These are phyloP conservation scores for Cottus gobio DNA, from an alignment of 2,113 vertebrate genomes.

Conservation along the genomic window DNA sequence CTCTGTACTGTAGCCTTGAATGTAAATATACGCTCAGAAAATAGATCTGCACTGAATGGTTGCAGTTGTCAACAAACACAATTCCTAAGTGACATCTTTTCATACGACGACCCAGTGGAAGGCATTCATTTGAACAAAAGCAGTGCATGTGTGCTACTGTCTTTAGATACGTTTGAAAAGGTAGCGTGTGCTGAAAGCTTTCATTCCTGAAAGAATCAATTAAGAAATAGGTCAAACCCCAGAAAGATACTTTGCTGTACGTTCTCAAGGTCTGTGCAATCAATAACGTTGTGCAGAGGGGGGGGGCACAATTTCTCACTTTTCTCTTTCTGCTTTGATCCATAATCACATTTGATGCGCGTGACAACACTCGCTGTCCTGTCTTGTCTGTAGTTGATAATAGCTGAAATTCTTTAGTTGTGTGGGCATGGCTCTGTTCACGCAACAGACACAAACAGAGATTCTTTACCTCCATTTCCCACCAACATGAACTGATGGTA, in stretches of 20 bases:
- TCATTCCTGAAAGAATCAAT: constrained; percentile 56
- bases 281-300: constrained; percentile 29
- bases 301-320: neutral
- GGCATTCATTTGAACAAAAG: constrained; percentile 56
- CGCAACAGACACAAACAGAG: neutral
- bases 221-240: constrained; percentile 57
- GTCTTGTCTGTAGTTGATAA: constrained; percentile 23
- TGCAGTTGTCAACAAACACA: constrained; percentile 44
- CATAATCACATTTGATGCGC: constrained; percentile 29
- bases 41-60: constrained; percentile 21
- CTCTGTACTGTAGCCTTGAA: constrained; percentile 15
- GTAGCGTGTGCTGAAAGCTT: constrained; percentile 50
- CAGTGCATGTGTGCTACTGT: constrained; percentile 23
- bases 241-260: constrained; percentile 32
- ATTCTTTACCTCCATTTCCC: constrained; percentile 7
- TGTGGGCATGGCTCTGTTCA: neutral
- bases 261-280: constrained; percentile 61
- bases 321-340: constrained; percentile 1
- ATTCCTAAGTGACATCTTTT: constrained; percentile 37
- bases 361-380: constrained; percentile 2
- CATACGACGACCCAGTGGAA: constrained; percentile 4
- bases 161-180: constrained; percentile 59
- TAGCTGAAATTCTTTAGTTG: constrained; percentile 13
- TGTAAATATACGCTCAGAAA: constrained; percentile 13
- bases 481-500: neutral